Evolutionary conservation across 1,140 invertebrate species (phyloP), one percentile per base, ranked within the genome.

Genomic region (Drosophila pallidifrons): DNA sequence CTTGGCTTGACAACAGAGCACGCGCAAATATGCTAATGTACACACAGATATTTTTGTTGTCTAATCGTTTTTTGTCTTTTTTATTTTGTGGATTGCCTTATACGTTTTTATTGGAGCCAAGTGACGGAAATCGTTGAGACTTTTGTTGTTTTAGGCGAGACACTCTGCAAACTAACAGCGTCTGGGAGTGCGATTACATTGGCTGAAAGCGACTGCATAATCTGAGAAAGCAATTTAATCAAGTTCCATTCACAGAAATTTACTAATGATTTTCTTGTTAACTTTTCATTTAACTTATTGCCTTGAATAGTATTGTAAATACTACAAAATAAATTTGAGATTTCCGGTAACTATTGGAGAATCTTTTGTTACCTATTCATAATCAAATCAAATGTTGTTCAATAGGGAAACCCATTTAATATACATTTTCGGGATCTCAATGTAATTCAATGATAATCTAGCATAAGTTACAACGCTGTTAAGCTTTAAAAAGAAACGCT

Each of bases 1-100:
- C 16, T 15, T 46, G n/a, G 58, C 66, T 70, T 70, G 61, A 54
- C 78, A 69, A 73, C 72, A 61, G 59, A 81, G 76, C 81, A 82
- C 76, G 67, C 75, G 67, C 71, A 79, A 66, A 75, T 82, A 82
- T 81, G 75, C 61, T 64, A 77, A 81, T 76, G 61, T 63, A 63
- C 45, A 63, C 72, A 75, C 32, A 32, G 30, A 54, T 49, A 66
- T 46, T 75, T 75, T 65, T 72, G 51, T 75, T 75, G 66, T 75
- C 67, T 82, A 76, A 79, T 82, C 71, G 68, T 49, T 65, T 79
- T 49, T 43, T 66, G 49, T 67, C 20, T 25, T 25, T 25, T 25
- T 25, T 25, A 25, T 25, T 49, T 43, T 66, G 49, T 67, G 25
- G 57, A 61, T 68, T 47, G 58, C 72, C 72, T 63, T 70, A 41